Evolutionary conservation across 2,797 vertebrate genomes (phyloP).

Genomic region (Gila robusta): DNA sequence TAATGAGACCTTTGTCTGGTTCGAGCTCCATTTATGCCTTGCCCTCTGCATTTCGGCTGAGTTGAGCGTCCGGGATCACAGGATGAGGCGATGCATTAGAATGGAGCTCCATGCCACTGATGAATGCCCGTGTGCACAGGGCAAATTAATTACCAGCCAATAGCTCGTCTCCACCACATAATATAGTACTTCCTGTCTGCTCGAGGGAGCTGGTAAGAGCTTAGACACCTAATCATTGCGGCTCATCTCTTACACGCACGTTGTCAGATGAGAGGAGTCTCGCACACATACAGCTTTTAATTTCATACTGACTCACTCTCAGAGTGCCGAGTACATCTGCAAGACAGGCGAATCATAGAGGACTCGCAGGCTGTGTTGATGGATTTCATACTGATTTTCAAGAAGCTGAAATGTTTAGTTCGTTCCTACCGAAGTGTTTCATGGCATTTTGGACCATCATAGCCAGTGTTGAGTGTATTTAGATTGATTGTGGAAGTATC

Average conservation of each 20-base stretch:
- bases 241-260: slow-evolving; percentile 36
- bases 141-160: slow-evolving; percentile 60
- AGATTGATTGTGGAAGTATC: neutral
- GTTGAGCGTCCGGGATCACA: slow-evolving; percentile 24
- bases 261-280: slow-evolving; percentile 36
- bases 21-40: slow-evolving; percentile 14
- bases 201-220: slow-evolving; percentile 41
- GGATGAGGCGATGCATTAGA: slow-evolving; percentile 41
- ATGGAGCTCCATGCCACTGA: slow-evolving; percentile 25
- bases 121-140: slow-evolving; percentile 31
- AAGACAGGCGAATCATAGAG: slow-evolving; percentile 1
- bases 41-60: neutral
- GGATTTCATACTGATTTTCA: slow-evolving; percentile 23
- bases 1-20: slow-evolving; percentile 39
- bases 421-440: neutral
- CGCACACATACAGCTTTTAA: slow-evolving; percentile 38
- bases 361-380: slow-evolving; percentile 1
- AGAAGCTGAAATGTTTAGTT: neutral
- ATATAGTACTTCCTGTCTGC: slow-evolving; percentile 54
- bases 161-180: slow-evolving; percentile 38
- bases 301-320: slow-evolving; percentile 38
- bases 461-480: neutral
- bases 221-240: slow-evolving; percentile 57
- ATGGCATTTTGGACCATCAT: neutral
- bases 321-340: neutral